Evolutionary conservation across 2,888 invertebrate species (phyloP).

Genomic region (Cataglyphis albicans): DNA sequence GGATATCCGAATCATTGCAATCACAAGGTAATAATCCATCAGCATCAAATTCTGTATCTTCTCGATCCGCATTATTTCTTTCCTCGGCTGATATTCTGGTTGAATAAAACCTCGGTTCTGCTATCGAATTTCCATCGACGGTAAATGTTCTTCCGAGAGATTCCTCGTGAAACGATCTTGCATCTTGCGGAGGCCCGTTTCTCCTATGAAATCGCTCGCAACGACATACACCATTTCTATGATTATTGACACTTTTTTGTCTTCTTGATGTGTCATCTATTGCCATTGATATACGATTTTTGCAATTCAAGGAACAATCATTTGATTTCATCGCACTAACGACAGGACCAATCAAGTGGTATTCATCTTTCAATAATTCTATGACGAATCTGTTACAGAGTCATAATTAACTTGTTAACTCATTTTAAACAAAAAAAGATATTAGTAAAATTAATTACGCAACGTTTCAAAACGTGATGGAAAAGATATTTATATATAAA

Average conservation of each 20-base stretch:
- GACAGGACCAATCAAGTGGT: constrained; percentile 71
- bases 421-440: not conserved
- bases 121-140: not conserved
- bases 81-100: not conserved
- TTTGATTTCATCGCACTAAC: constrained; percentile 52
- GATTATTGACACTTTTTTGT: not conserved
- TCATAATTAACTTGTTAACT: not conserved
- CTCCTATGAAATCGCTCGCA: not conserved
- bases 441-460: not conserved
- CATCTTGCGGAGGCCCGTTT: not conserved
- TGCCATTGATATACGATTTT: not conserved
- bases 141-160: not conserved
- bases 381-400: constrained; percentile 67
- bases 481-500: not conserved
- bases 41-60: not conserved
- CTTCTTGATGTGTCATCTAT: not conserved
- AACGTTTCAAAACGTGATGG: not conserved
- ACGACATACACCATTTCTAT: not conserved
- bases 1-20: not conserved
- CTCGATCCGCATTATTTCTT: not conserved
- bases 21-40: not conserved
- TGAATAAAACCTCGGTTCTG: constrained; percentile 2
- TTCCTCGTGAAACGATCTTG: not conserved
- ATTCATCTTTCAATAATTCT: constrained; percentile 67
- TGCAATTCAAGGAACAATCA: constrained; percentile 19